Evolutionary conservation across 2,113 vertebrate species (phyloP), one percentile per base, ranked within the genome.

Genomic region (Salvelinus alpinus): DNA sequence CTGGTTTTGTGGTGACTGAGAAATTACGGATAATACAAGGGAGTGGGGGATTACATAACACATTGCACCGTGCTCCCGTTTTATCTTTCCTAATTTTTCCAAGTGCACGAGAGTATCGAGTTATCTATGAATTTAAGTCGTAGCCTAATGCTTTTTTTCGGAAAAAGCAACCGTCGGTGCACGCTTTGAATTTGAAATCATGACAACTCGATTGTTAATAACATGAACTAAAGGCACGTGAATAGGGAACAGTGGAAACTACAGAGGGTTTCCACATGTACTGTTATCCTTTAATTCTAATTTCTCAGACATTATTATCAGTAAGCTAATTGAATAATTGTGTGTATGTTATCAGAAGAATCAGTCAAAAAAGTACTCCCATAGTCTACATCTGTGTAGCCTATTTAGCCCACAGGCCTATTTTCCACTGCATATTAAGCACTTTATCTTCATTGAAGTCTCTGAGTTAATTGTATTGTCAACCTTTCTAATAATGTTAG

Each of bases 21-120:
- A 71, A 25, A 20, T 54, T 0, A 48, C 12, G 81, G 59, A 68
- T 48, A 69, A 77, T 66, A 64, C 64, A 84, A 20, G 78, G 72
- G 80, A 22, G 82, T 83, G 74, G 34, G 86, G 16, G 51, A 54
- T 94, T 94, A 94, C 91, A 90, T 94, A 94, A 93, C 86, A 54
- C 79, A 78, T 82, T 86, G 71, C 85, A 84, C 81, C 85, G 0
- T 51, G 57, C 18, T 80, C 73, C 9, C 66, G 48, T 48, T 80
- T 82, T 80, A 81, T 78, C 74, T 73, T 51, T 77, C 81, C 80
- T 6, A 76, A 79, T 65, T 82, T 9, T n/a, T 68, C 20, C 31
- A 18, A 9, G 16, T 18, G 31, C 29, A 54, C 14, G 14, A 54
- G 13, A 9, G 66, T 25, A 34, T 20, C 34, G n/a, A 24, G n/a